Evolutionary conservation across 2,888 invertebrate species (phyloP).

Genomic region (Tricholauxania praeusta): DNA sequence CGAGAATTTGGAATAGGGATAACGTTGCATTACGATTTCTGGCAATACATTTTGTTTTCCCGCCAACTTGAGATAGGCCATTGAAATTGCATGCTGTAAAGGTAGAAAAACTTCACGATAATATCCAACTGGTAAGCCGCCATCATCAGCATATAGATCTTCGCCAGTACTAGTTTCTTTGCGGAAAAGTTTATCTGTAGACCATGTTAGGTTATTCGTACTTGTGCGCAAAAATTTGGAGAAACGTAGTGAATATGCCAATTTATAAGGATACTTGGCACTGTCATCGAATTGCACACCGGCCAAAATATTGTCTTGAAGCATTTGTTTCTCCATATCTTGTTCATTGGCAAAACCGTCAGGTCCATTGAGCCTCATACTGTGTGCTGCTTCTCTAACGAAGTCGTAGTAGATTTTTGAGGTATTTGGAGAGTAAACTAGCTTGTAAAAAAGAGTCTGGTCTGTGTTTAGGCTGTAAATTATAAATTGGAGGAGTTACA

Average conservation of each 20-base stretch:
- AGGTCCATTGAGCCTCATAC: slow-evolving; percentile 45
- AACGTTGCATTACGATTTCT: slow-evolving; percentile 69
- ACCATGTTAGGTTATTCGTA: slow-evolving; percentile 71
- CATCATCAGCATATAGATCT: too few species aligned
- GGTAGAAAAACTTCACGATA: slow-evolving; percentile 75
- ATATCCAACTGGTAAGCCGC: slow-evolving; percentile 74
- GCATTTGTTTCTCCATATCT: slow-evolving; percentile 47
- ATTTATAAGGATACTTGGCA: slow-evolving; percentile 67
- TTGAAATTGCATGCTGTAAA: slow-evolving; percentile 73
- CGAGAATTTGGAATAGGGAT: slow-evolving; percentile 83
- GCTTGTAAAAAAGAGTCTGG: slow-evolving; percentile 57
- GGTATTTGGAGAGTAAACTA: slow-evolving; percentile 69
- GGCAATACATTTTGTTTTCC: slow-evolving; percentile 50
- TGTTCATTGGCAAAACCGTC: slow-evolving; percentile 44
- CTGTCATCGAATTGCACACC: slow-evolving; percentile 74
- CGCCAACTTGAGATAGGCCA: slow-evolving; percentile 60
- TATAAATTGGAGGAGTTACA: too few species aligned
- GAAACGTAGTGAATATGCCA: slow-evolving; percentile 73
- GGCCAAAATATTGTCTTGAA: too few species aligned
- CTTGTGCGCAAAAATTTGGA: slow-evolving; percentile 73
- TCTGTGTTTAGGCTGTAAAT: not conserved
- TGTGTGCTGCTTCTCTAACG: slow-evolving; percentile 51
- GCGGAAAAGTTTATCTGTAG: slow-evolving; percentile 71
- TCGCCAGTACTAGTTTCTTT: slow-evolving; percentile 68
- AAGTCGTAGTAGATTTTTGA: slow-evolving; percentile 67